Conservation (phyloP, 2,888 invertebrate genomes). For the Lithophane ornitopus region DNA sequence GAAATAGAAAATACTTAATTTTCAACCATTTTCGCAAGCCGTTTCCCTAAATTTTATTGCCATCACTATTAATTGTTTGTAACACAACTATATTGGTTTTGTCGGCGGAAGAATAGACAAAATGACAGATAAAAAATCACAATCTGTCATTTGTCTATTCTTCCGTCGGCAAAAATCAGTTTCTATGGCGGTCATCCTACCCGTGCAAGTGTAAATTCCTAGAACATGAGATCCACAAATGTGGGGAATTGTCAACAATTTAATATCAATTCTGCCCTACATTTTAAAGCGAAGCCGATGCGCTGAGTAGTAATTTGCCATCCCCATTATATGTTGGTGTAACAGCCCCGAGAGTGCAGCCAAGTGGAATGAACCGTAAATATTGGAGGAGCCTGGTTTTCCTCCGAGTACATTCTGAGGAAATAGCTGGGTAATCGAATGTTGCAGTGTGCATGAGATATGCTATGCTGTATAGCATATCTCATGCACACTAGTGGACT, state of each 20-base stretch:
- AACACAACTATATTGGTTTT: too few species aligned
- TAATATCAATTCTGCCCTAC: constrained; percentile 35
- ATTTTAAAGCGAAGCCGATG: constrained; percentile 24
- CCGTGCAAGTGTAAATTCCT: too few species aligned
- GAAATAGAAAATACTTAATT: background rate
- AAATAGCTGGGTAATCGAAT: constrained; percentile 51
- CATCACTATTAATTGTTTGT: too few species aligned
- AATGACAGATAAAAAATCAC: too few species aligned
- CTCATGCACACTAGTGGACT: too few species aligned
- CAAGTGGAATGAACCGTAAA: constrained; percentile 62
- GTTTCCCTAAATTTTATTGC: background rate
- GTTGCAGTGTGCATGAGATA: constrained; percentile 15
- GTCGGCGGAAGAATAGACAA: too few species aligned
- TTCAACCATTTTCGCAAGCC: background rate
- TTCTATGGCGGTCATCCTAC: too few species aligned
- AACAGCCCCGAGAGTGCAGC: constrained; percentile 35
- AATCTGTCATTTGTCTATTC: too few species aligned
- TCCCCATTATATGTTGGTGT: constrained; percentile 44
- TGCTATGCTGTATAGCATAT: background rate
- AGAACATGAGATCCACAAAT: background rate
- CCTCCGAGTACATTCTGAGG: constrained; percentile 42
- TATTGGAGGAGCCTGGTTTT: constrained; percentile 41
- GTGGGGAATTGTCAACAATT: constrained; percentile 1
- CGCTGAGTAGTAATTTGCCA: constrained; percentile 44
- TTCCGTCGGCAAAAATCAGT: too few species aligned